Conservation (phyloP, 2,797 vertebrate species). For the Melanotaenia pygmaea region DNA sequence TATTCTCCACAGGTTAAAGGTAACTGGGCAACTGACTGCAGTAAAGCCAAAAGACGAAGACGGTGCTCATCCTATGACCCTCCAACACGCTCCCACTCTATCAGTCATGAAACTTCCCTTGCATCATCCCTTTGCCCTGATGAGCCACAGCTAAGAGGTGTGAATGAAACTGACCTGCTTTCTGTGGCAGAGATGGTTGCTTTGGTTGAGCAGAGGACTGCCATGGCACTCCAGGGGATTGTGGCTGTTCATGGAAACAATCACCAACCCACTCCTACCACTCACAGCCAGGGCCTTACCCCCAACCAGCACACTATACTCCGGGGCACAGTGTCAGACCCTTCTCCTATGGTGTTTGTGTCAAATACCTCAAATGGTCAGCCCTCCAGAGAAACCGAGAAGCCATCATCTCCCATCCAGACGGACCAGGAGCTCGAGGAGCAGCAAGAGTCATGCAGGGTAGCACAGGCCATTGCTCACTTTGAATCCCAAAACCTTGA, state of each 20-base stretch:
- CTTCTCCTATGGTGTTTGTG: constrained; percentile 80
- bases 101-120: constrained; percentile 48
- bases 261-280: constrained; percentile 43
- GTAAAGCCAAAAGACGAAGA: constrained; percentile 92
- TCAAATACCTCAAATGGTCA: constrained; percentile 76
- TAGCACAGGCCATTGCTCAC: constrained; percentile 92
- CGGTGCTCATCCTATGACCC: constrained; percentile 92
- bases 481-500: constrained; percentile 89
- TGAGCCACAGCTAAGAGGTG: constrained; percentile 62
- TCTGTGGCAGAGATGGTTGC: constrained; percentile 98
- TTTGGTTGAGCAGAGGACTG: constrained; percentile 90
- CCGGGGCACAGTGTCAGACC: constrained; percentile 68
- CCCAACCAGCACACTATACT: constrained; percentile 74
- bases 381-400: constrained; percentile 67
- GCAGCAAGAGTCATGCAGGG: constrained; percentile 86
- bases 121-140: constrained; percentile 45
- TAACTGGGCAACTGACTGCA: constrained; percentile 92
- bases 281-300: constrained; percentile 53
- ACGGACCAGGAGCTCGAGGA: constrained; percentile 78
- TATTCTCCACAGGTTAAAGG: constrained; percentile 86
- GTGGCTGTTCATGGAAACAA: constrained; percentile 75
- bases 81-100: constrained; percentile 76
- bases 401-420: constrained; percentile 71
- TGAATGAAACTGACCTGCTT: constrained; percentile 86
- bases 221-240: constrained; percentile 87